Base-by-base conservation (phyloP, 2,797 vertebrate species). In the Gobionotothen gibberifrons region DNA sequence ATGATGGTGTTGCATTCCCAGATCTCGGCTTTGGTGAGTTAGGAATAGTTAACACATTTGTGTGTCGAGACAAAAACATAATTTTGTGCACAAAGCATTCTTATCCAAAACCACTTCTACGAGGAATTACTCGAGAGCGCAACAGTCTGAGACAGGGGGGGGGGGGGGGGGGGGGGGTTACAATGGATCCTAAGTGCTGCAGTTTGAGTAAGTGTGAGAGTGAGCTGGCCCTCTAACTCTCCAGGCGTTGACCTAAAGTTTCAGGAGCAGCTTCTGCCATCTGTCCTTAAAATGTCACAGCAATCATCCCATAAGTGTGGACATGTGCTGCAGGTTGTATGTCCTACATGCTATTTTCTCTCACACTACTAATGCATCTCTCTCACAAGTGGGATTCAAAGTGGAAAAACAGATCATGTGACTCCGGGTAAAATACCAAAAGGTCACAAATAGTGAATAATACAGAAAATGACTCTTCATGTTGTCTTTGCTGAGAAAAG, bases 281-380 rank as follows among this genome's bases (percentile, higher is more conserved):
- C 76, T 85, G 74, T 83, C 77, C 84, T 75, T 82, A 83, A 87
- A 90, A 85, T 83, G 78, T 85, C 80, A 87, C 57, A 65, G 72
- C 68, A 84, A 85, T 85, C 79, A 82, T 51, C 68, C 75, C 19
- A 0, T 76, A 63, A 57, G 77, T 78, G 77, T 72, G 64, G 75
- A 84, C 72, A 71, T 79, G 64, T 57, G 69, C 85, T 84, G 82
- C 71, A 62, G 66, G 74, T 65, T 66, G 61, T 58, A 58, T 63
- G 72, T 73, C 66, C 66, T 60, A 62, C 69, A 69, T 59, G 57
- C 36, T 61, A 53, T 62, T 69, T 75, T 43, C 43, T 21, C n/a
- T 71, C 51, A 17, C 52, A 49, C 43, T 57, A n/a, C 63, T 78
- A 57, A 81, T 70, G 62, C 53, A 44, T 78, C 67, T 40, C 43